Base-by-base conservation (phyloP, 2,888 invertebrate genomes). In the Diadegma fenestrale region DNA sequence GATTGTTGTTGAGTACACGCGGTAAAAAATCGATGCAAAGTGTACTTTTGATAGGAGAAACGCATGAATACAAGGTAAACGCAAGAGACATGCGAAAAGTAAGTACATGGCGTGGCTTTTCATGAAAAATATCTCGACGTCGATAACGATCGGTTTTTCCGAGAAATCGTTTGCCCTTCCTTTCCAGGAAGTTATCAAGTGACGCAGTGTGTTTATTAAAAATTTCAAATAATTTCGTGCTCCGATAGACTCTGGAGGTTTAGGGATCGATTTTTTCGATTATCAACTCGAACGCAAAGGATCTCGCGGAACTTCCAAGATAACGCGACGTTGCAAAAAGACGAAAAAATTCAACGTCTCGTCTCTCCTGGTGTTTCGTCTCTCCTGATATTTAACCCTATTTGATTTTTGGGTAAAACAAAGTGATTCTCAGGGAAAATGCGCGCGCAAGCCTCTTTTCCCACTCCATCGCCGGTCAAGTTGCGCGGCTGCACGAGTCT, bases 361-460 rank as follows among this genome's bases (percentile, higher is more conserved):
- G 22, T 76, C 37, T 76, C 48, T 33, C 14, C 64, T 48, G 64
- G 64, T 8, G 33, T 76, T 75, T 5, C 76, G n/a, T 76, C 64
- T 51, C 41, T 68, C 78, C 30, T 58, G 68, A n/a, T 45, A 78
- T 58, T 69, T n/a, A 69, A 45, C 58, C 30, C 33, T 43, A 19
- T 30, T 19, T 45, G 30, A 22, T 78, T 69, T 84, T 54, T 41
- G 48, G 64, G 43, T 14, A 12, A 48, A 41, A 58, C 45, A 68
- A 68, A 68, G 51, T 66, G 58, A 48, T 75, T 71, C 45, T 33
- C 14, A 61, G 10, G 83, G 41, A 48, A 63, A 41, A 45, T 69
- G 81, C 86, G 85, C 87, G 88, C 89, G 89, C 89, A 87, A 81
- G 68, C 64, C 61, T 76, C 72, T 63, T 69, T 81, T 88, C 88